These are phyloP conservation scores for honey bee (Apis mellifera) DNA, from an alignment of 1,140 invertebrate species.

Conservation along the genomic window DNA sequence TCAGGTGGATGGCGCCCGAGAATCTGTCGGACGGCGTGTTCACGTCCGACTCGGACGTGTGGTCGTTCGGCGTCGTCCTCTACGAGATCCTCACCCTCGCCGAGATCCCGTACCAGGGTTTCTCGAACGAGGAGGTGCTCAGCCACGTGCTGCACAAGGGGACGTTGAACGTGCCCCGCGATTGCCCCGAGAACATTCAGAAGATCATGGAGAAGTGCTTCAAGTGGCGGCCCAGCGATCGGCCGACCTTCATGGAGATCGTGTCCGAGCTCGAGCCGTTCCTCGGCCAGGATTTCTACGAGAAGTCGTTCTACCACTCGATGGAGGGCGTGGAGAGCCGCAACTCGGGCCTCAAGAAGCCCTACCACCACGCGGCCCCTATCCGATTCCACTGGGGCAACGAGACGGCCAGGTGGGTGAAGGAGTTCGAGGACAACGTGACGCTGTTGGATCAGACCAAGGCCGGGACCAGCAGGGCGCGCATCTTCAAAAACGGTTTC, in stretches of 20 bases:
- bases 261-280: constrained; percentile 79
- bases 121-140: constrained; percentile 84
- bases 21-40: constrained; percentile 88
- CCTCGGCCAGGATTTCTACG: constrained; percentile 76
- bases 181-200: constrained; percentile 78
- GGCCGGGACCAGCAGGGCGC: constrained; percentile 65
- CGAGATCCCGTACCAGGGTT: constrained; percentile 88
- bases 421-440: constrained; percentile 75
- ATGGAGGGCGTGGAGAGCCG: constrained; percentile 76
- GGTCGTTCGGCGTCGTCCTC: constrained; percentile 89
- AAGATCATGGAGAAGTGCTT: constrained; percentile 81
- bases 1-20: constrained; percentile 90
- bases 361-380: constrained; percentile 70
- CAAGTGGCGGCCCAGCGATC: constrained; percentile 77
- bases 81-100: constrained; percentile 90
- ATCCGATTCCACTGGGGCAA: constrained; percentile 74
- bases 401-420: constrained; percentile 74
- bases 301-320: constrained; percentile 82
- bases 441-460: constrained; percentile 72
- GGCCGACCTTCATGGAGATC: constrained; percentile 80
- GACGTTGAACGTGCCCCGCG: constrained; percentile 84
- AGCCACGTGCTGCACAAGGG: constrained; percentile 86
- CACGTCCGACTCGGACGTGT: constrained; percentile 88
- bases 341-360: constrained; percentile 68
- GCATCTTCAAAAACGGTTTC: constrained; percentile 75